phyloP scores from a whole-genome alignment of 1,140 invertebrate genomes.

The Drosophila pruinosa region DNA sequence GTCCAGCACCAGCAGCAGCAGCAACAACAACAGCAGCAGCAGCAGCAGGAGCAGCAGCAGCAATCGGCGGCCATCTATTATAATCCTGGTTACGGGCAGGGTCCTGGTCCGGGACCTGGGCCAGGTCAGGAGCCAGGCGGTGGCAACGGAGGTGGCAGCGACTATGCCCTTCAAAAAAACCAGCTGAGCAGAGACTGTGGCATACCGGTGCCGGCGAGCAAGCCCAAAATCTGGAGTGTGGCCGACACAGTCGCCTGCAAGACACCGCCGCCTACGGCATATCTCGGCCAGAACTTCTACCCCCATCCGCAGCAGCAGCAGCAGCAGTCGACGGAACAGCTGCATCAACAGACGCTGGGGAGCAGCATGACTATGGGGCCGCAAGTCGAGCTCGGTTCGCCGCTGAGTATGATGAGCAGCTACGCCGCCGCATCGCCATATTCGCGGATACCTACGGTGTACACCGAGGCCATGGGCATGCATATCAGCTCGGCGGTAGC shows the following conservation, averaged over 20 bases:
- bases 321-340: constrained; percentile 13
- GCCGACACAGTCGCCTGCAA: constrained; percentile 98
- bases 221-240: constrained; percentile 99
- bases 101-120: background rate
- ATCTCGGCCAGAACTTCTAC: constrained; percentile 81
- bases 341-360: constrained; percentile 43
- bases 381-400: constrained; percentile 70
- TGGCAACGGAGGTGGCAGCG: constrained; percentile 42
- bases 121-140: constrained; percentile 64
- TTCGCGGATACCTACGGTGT: constrained; percentile 81
- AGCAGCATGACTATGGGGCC: constrained; percentile 45
- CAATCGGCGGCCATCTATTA: constrained; percentile 43
- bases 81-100: constrained; percentile 59
- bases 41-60: constrained; percentile 52
- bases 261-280: constrained; percentile 89
- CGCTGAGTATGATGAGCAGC: constrained; percentile 81
- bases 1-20: constrained; percentile 47
- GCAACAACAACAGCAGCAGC: constrained; percentile 40
- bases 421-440: constrained; percentile 81
- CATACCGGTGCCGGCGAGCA: constrained; percentile 92
- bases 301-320: constrained; percentile 30
- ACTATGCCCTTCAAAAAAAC: constrained; percentile 86
- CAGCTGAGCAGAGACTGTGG: constrained; percentile 88
- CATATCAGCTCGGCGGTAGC: constrained; percentile 49
- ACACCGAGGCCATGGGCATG: constrained; percentile 76